A percentile compares a stretch with the other conserved stretches of the same genome.
Conservation (phyloP, 2,797 vertebrate genomes). For the Adelosebastes latens region DNA sequence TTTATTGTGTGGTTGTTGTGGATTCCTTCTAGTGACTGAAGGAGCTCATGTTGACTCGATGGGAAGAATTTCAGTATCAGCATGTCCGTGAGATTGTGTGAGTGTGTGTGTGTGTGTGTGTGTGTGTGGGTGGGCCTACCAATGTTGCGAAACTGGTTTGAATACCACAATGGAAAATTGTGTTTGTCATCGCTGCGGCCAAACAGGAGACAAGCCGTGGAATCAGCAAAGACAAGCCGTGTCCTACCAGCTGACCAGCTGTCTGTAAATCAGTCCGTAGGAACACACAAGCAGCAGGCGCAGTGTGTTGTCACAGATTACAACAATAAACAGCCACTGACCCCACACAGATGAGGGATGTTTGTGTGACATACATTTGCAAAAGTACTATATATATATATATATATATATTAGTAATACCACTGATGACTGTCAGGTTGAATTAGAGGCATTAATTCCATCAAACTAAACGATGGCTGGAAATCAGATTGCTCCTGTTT, state of each 20-base stretch:
- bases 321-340: not conserved
- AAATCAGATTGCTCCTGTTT: not conserved
- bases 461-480: not conserved
- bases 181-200: slow-evolving; percentile 46
- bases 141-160: slow-evolving; percentile 56
- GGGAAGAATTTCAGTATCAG: not conserved
- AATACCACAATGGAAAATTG: slow-evolving; percentile 62
- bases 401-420: not conserved
- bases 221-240: slow-evolving; percentile 53
- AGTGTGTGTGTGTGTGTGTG: not conserved
- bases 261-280: slow-evolving; percentile 10
- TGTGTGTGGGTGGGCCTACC: not conserved
- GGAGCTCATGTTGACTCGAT: not conserved
- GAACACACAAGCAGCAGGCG: not conserved
- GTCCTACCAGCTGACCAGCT: slow-evolving; percentile 22
- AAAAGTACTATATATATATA: too few species aligned
- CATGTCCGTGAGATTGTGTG: not conserved
- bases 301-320: slow-evolving; percentile 2
- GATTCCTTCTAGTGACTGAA: not conserved
- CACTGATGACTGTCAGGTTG: not conserved
- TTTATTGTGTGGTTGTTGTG: not conserved
- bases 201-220: slow-evolving; percentile 34
- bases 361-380: not conserved
- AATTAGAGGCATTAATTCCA: slow-evolving; percentile 1
- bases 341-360: not conserved